Percentiles rank a stretch among this genome's conserved stretches.
Conservation (phyloP, 1,140 invertebrate species). For the Adelges cooleyi region DNA sequence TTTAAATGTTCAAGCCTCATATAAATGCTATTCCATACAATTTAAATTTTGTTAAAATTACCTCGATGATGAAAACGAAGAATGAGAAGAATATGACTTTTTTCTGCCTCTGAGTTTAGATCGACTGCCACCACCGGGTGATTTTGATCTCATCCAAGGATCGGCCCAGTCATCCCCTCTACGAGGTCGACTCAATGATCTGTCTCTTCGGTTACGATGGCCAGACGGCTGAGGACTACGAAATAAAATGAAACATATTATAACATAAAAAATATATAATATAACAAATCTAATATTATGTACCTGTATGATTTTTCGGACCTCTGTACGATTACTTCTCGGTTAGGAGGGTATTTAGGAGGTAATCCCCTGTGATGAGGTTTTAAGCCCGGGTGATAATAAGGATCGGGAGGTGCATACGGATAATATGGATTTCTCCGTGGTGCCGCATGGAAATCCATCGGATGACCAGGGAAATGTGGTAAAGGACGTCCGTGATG, state of each 20-base stretch:
- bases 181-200: constrained; percentile 29
- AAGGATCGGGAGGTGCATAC: constrained; percentile 15
- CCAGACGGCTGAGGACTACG: constrained; percentile 24
- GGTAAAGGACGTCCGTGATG: constrained; percentile 22
- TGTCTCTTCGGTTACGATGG: constrained; percentile 25
- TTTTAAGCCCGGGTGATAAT: constrained; percentile 20
- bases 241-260: not conserved
- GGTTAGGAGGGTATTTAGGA: constrained; percentile 32
- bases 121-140: constrained; percentile 44
- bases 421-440: constrained; percentile 20
- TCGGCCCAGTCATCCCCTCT: constrained; percentile 81
- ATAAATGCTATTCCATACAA: too few species aligned
- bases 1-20: too few species aligned
- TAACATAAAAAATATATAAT: not conserved
- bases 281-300: constrained; percentile 31
- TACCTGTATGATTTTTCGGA: constrained; percentile 41
- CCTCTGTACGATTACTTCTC: constrained; percentile 64
- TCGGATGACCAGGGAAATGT: constrained; percentile 23
- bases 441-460: constrained; percentile 12
- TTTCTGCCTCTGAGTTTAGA: constrained; percentile 42
- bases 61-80: constrained; percentile 61
- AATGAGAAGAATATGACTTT: constrained; percentile 61
- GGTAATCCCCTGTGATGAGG: constrained; percentile 18
- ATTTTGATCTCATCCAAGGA: constrained; percentile 77
- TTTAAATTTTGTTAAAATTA: too few species aligned